A percentile compares a stretch with the other conserved stretches of the same genome.
Evolutionary conservation across 2,888 invertebrate species (phyloP).

Genomic region (Brenthis hecate): DNA sequence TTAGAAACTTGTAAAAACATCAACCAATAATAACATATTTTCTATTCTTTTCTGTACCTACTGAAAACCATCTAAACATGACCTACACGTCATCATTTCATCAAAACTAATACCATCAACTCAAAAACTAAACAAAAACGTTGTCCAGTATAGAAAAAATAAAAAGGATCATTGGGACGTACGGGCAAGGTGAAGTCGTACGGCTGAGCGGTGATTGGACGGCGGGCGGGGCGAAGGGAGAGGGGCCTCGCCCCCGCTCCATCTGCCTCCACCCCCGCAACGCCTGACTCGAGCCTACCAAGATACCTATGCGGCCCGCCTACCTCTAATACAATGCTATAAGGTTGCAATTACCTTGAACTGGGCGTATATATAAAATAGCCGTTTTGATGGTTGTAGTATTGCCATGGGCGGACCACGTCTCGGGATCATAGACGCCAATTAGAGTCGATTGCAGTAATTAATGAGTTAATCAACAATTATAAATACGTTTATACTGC

Average conservation of each 20-base stretch:
- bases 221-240: conserved; percentile 68
- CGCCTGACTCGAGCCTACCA: conserved; percentile 60
- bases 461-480: conserved; percentile 53
- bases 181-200: conserved; percentile 76
- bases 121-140: conserved; percentile 50
- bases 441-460: conserved; percentile 74
- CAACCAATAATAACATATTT: background rate
- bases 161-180: conserved; percentile 73
- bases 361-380: conserved; percentile 51
- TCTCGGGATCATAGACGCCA: conserved; percentile 71
- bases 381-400: conserved; percentile 70
- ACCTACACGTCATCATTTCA: conserved; percentile 34
- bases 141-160: conserved; percentile 47
- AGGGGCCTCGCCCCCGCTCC: conserved; percentile 69
- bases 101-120: conserved; percentile 36
- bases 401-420: conserved; percentile 79
- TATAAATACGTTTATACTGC: conserved; percentile 35
- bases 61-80: conserved; percentile 2
- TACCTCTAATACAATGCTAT: conserved; percentile 48
- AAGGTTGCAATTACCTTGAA: conserved; percentile 54
- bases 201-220: conserved; percentile 69
- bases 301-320: conserved; percentile 56
- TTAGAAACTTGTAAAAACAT: too few relatives aligned
- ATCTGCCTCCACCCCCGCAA: conserved; percentile 70
- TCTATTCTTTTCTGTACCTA: background rate